Percentiles rank a stretch among this genome's conserved stretches.
Conservation (phyloP, 2,113 vertebrate species). For the Brienomyrus brachyistius region DNA sequence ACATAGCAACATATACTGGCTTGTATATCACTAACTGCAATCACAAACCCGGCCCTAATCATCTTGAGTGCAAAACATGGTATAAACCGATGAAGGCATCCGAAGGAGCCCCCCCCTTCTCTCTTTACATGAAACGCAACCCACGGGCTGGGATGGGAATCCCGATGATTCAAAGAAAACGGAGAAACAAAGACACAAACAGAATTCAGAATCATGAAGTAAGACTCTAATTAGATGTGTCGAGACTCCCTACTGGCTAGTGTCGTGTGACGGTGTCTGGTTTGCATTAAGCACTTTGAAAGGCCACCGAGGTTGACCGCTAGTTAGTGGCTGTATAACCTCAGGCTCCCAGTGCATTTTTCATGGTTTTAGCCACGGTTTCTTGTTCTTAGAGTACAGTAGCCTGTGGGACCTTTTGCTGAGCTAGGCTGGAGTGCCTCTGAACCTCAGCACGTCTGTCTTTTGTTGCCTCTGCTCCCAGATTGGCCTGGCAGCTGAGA, state of each 20-base stretch:
- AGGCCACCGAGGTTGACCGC: conserved; percentile 9
- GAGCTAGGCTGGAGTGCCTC: neutral
- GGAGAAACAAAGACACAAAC: neutral
- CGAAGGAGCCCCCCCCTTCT: neutral
- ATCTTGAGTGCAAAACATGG: neutral
- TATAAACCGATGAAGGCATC: neutral
- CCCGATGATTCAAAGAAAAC: neutral
- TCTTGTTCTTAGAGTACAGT: neutral
- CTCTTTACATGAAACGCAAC: neutral
- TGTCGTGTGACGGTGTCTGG: neutral
- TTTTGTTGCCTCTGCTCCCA: neutral
- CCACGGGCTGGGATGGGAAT: neutral
- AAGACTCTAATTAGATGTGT: neutral
- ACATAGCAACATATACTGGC: neutral
- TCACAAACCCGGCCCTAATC: neutral
- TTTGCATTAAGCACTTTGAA: conserved; percentile 12
- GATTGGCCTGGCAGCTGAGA: neutral
- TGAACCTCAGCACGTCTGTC: neutral
- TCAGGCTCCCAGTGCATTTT: conserved; percentile 28
- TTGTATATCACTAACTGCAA: neutral
- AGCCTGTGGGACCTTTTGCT: neutral
- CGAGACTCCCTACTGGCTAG: neutral
- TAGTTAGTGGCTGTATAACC: neutral
- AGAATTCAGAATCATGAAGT: neutral
- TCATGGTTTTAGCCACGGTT: conserved; percentile 18